Conservation (phyloP, 1,140 invertebrate genomes). For the Ptiloglossa arizonensis region DNA sequence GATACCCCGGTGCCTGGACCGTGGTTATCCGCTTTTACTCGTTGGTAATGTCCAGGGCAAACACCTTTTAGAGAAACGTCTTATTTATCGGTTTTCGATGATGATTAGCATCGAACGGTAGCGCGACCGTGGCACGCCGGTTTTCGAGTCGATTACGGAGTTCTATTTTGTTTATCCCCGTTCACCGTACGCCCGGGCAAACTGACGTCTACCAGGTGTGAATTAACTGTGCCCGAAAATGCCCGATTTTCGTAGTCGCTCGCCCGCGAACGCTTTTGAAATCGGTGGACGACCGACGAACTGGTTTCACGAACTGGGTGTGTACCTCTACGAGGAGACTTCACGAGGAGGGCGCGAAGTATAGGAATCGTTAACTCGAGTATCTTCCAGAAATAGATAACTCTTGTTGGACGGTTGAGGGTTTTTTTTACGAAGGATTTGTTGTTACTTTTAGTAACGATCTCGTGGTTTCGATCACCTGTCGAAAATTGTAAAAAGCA, state of each 20-base stretch:
- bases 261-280: neutral
- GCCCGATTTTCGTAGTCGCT: constrained; percentile 54
- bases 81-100: constrained; percentile 77
- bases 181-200: constrained; percentile 37
- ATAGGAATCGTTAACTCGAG: too few relatives aligned
- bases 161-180: constrained; percentile 54
- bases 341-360: too few relatives aligned
- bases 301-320: neutral
- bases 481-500: too few relatives aligned
- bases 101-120: constrained; percentile 77
- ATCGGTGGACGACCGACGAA: neutral
- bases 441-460: too few relatives aligned
- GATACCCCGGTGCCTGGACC: constrained; percentile 17
- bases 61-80: constrained; percentile 75
- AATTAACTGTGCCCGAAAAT: constrained; percentile 76
- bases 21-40: constrained; percentile 61
- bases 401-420: too few relatives aligned
- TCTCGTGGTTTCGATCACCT: too few relatives aligned
- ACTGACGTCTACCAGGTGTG: constrained; percentile 68
- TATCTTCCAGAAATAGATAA: too few relatives aligned
- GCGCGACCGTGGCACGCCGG: constrained; percentile 35
- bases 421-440: too few relatives aligned
- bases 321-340: too few relatives aligned
- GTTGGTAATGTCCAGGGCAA: constrained; percentile 74
- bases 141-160: constrained; percentile 42